Conservation (phyloP, 2,797 vertebrate genomes). For the Sphenopsis melanotis region DNA sequence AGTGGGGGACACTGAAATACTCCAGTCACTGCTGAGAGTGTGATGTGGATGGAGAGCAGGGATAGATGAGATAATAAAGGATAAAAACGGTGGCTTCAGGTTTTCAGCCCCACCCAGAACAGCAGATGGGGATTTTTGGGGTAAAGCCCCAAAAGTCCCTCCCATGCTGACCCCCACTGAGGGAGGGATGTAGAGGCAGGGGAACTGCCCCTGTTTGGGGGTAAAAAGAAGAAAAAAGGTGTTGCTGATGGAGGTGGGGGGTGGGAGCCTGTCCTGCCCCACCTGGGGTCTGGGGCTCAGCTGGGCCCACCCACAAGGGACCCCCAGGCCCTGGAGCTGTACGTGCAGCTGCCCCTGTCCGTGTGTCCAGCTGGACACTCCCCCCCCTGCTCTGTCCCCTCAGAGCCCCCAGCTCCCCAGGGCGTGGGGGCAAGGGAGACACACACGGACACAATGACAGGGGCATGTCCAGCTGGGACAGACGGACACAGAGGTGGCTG, state of each 20-base stretch:
- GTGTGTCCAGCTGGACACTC: background rate
- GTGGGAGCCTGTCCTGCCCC: background rate
- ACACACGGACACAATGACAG: background rate
- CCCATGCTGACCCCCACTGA: accelerated
- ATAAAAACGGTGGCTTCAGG: background rate
- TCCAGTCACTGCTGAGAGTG: accelerated
- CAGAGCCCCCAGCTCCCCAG: background rate
- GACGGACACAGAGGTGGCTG: background rate
- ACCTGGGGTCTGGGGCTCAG: accelerated
- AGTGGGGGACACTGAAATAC: accelerated
- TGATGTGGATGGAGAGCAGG: accelerated
- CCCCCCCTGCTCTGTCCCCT: background rate
- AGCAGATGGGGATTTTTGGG: background rate
- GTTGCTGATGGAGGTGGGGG: background rate
- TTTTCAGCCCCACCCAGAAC: background rate
- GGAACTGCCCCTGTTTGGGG: accelerated
- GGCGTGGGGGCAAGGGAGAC: accelerated
- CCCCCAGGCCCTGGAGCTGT: background rate
- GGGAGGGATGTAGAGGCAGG: no score
- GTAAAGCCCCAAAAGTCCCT: background rate
- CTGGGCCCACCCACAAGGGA: background rate
- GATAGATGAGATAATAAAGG: background rate
- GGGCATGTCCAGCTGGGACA: accelerated
- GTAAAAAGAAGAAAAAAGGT: background rate
- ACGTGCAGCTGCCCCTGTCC: no score